Evolutionary conservation across 2,797 vertebrate species (phyloP).

Genomic region (Anguilla anguilla): DNA sequence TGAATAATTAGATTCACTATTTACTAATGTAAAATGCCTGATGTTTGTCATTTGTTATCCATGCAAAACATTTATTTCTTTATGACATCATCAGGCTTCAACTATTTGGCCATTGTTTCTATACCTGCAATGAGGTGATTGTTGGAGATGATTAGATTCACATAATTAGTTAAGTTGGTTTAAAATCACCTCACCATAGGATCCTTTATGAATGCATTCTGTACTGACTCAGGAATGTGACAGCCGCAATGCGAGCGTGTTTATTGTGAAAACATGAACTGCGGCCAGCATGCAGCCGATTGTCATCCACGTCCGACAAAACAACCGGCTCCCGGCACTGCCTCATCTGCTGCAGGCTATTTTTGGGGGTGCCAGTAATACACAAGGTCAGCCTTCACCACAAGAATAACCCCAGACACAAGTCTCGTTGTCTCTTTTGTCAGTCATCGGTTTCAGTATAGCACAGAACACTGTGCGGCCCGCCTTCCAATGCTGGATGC

Average conservation of each 20-base stretch:
- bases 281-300: not conserved
- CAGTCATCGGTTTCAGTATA: not conserved
- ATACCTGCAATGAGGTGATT: not conserved
- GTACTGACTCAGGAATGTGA: not conserved
- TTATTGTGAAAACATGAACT: conserved; percentile 11
- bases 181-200: not conserved
- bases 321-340: not conserved
- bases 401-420: conserved; percentile 10
- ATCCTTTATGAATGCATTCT: not conserved
- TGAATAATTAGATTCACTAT: not conserved
- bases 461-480: too few species aligned
- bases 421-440: not conserved
- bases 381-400: not conserved
- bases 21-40: not conserved
- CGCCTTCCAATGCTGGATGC: not conserved
- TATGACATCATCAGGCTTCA: not conserved
- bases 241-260: not conserved
- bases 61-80: not conserved
- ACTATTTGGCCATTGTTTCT: not conserved
- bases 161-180: not conserved
- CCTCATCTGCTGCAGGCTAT: not conserved
- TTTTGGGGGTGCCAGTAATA: not conserved
- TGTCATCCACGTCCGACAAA: not conserved
- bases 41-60: not conserved
- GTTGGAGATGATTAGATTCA: not conserved